Evolutionary conservation across 64 coral and sea anemone genomes (phyloP).

Genomic region (Actinia equina): DNA sequence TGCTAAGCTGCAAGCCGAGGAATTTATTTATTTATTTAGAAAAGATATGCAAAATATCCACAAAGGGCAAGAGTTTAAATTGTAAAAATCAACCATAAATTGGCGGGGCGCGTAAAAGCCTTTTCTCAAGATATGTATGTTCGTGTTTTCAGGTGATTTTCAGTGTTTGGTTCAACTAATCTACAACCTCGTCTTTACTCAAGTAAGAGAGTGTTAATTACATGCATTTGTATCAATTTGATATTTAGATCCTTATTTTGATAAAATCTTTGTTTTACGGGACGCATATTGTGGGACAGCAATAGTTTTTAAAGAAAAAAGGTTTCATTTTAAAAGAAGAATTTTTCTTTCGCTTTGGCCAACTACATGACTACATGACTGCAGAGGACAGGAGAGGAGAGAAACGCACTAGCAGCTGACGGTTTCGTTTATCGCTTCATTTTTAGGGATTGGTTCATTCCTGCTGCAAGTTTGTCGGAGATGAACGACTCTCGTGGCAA

Average conservation of each 20-base stretch:
- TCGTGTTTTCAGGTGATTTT: constrained; percentile 55
- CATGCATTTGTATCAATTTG: background rate
- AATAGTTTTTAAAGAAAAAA: too few relatives aligned
- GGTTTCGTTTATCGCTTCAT: background rate
- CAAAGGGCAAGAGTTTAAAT: too few relatives aligned
- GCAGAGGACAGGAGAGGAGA: too few relatives aligned
- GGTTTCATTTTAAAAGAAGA: too few relatives aligned
- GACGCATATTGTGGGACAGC: too few relatives aligned
- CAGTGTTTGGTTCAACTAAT: constrained; percentile 71
- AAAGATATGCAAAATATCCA: background rate
- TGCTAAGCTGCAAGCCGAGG: background rate
- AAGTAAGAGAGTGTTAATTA: constrained; percentile 12
- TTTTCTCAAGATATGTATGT: background rate
- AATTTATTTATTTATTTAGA: background rate
- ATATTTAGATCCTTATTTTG: background rate
- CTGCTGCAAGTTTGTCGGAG: constrained; percentile 87
- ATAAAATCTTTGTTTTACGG: too few relatives aligned
- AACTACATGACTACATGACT: too few relatives aligned
- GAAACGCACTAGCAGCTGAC: too few relatives aligned
- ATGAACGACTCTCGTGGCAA: constrained; percentile 85
- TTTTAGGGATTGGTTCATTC: constrained; percentile 61
- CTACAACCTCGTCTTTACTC: constrained; percentile 71
- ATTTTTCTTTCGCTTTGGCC: too few relatives aligned
- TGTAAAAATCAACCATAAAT: too few relatives aligned
- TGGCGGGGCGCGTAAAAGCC: too few relatives aligned